Conservation (phyloP, 2,888 invertebrate species). For the Galerucella pusilla region DNA sequence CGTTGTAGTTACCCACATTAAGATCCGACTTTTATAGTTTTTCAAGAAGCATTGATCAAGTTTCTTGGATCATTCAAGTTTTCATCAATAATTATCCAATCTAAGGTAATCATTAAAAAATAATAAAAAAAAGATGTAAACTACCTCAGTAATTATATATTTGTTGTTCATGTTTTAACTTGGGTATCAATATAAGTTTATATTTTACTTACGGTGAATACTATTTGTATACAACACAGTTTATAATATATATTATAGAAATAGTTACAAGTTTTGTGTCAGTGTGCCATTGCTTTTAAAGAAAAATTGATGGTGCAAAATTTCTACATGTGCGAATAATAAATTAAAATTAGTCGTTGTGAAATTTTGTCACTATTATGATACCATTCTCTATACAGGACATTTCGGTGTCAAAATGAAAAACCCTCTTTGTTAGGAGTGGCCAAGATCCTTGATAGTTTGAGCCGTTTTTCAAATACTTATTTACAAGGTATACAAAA, state of each 20-base stretch:
- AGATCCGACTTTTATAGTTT: constrained; percentile 25
- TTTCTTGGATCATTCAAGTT: constrained; percentile 33
- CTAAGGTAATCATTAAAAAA: constrained; percentile 56
- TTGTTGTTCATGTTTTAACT: constrained; percentile 65
- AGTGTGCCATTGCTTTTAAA: constrained; percentile 64
- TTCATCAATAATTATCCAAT: constrained; percentile 61
- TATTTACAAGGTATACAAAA: too few relatives aligned
- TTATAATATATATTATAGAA: constrained; percentile 33
- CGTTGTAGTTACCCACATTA: not conserved
- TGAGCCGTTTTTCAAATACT: too few relatives aligned
- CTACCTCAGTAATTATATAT: constrained; percentile 68
- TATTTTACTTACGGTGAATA: constrained; percentile 63
- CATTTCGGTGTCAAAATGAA: constrained; percentile 20
- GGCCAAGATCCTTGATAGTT: too few relatives aligned
- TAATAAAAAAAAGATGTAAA: constrained; percentile 57
- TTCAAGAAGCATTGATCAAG: constrained; percentile 35
- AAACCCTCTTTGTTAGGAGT: not conserved
- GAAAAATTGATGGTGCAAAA: constrained; percentile 21
- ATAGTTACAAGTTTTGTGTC: constrained; percentile 59
- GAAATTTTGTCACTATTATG: constrained; percentile 32
- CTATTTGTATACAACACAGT: constrained; percentile 62
- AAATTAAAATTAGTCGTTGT: not conserved
- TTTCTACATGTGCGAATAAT: constrained; percentile 19
- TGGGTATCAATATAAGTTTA: constrained; percentile 60
- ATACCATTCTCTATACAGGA: constrained; percentile 32